phyloP scores from a whole-genome alignment of 2,113 vertebrate species.

The Mustela lutreola region DNA sequence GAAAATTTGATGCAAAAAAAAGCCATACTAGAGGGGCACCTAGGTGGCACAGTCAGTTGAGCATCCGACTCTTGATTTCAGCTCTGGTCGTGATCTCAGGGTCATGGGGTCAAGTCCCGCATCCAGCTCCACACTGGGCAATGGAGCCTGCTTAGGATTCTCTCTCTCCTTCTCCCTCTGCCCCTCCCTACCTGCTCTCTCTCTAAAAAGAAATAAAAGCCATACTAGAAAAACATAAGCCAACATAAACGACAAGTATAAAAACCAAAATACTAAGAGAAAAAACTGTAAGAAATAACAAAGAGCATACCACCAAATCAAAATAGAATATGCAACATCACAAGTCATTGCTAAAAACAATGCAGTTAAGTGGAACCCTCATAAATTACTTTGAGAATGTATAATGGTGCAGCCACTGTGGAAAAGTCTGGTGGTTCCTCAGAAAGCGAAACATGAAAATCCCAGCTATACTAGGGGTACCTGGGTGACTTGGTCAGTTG shows the following conservation, averaged over 20 bases:
- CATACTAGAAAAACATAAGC: slow-evolving; percentile 7
- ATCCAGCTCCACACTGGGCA: neutral
- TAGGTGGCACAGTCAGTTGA: neutral
- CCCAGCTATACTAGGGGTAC: neutral
- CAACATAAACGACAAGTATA: slow-evolving; percentile 27
- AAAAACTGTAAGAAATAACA: neutral
- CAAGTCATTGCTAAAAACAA: neutral
- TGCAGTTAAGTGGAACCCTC: neutral
- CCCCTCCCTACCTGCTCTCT: neutral
- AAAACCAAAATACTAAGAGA: neutral
- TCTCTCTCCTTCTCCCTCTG: neutral
- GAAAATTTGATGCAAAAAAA: neutral
- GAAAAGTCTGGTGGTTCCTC: neutral
- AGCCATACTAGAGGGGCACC: neutral
- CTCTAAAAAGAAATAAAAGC: neutral
- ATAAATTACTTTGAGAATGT: neutral
- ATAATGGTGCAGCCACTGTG: neutral
- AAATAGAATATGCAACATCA: slow-evolving; percentile 13
- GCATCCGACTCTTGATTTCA: neutral
- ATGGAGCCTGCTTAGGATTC: neutral
- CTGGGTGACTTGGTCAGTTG: neutral
- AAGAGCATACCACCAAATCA: neutral
- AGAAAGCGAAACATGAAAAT: neutral
- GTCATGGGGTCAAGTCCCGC: neutral
- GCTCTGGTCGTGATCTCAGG: neutral